Percentiles rank a stretch among this genome's conserved stretches.
phyloP scores from a whole-genome alignment of 2,797 vertebrate species.

The Stomatorhinus walkeri region DNA sequence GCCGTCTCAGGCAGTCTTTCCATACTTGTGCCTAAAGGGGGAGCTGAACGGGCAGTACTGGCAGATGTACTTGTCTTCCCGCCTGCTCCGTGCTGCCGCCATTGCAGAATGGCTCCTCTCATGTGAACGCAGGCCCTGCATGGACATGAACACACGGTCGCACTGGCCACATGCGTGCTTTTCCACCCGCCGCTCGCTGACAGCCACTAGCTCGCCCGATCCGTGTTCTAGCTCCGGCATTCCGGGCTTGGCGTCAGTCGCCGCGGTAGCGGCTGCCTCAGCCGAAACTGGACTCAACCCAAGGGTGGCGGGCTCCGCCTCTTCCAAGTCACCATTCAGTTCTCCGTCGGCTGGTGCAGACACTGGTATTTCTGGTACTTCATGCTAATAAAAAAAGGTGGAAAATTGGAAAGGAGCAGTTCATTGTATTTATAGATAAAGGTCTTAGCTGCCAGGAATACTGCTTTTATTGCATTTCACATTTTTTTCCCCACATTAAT shows the following conservation, averaged over 20 bases:
- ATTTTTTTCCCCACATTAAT: not conserved
- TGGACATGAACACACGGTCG: constrained; percentile 72
- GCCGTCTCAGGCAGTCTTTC: not conserved
- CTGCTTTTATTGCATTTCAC: not conserved
- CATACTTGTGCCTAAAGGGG: constrained; percentile 75
- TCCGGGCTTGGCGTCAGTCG: not conserved
- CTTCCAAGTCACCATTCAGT: not conserved
- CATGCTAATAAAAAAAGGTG: constrained; percentile 31
- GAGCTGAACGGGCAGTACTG: constrained; percentile 67
- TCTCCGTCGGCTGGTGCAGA: constrained; percentile 24
- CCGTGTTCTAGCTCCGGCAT: constrained; percentile 32
- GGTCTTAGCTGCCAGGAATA: not conserved
- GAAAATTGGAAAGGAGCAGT: constrained; percentile 50
- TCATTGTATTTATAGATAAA: not conserved
- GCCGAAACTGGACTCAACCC: constrained; percentile 8
- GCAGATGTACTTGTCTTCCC: constrained; percentile 76
- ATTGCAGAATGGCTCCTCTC: constrained; percentile 79
- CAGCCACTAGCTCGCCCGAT: constrained; percentile 43
- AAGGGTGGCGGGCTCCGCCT: not conserved
- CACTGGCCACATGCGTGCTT: constrained; percentile 70
- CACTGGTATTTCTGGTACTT: not conserved
- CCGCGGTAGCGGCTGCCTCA: not conserved
- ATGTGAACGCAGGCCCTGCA: constrained; percentile 77
- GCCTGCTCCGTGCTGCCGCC: constrained; percentile 69
- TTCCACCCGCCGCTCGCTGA: constrained; percentile 59